Conservation (phyloP, 2,797 vertebrate genomes). For the Thamnophis elegans region DNA sequence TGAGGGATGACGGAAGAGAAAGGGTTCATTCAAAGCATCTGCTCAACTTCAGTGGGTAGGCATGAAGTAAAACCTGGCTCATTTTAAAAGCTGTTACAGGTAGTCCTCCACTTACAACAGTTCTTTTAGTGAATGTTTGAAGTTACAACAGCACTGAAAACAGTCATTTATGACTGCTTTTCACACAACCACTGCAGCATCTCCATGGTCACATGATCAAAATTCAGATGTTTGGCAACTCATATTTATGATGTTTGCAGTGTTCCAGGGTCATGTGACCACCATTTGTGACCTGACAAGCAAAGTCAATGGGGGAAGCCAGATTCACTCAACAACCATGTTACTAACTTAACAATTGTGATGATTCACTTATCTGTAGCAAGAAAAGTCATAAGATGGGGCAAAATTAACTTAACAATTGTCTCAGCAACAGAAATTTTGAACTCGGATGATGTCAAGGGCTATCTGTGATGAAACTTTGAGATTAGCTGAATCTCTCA, state of each 20-base stretch:
- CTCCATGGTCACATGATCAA: not conserved
- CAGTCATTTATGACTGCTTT: too few relatives aligned
- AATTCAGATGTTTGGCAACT: not conserved
- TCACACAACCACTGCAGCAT: not conserved
- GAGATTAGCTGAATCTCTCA: not conserved
- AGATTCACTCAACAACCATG: not conserved
- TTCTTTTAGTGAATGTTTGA: not conserved
- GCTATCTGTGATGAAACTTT: not conserved
- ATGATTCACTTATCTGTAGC: not conserved
- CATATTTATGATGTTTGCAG: not conserved
- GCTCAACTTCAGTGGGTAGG: not conserved
- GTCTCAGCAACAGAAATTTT: not conserved
- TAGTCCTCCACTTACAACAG: not conserved
- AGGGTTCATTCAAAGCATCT: not conserved
- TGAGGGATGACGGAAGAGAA: not conserved
- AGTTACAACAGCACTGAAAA: not conserved
- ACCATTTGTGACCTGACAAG: not conserved
- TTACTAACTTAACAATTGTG: not conserved
- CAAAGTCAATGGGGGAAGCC: not conserved
- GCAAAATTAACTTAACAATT: not conserved
- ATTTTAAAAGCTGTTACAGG: not conserved
- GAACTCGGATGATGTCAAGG: not conserved
- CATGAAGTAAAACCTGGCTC: not conserved
- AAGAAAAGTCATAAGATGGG: not conserved
- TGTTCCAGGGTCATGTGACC: not conserved